Base-by-base conservation (phyloP, 2,888 invertebrate species). In the Listrodromus nycthemerus region DNA sequence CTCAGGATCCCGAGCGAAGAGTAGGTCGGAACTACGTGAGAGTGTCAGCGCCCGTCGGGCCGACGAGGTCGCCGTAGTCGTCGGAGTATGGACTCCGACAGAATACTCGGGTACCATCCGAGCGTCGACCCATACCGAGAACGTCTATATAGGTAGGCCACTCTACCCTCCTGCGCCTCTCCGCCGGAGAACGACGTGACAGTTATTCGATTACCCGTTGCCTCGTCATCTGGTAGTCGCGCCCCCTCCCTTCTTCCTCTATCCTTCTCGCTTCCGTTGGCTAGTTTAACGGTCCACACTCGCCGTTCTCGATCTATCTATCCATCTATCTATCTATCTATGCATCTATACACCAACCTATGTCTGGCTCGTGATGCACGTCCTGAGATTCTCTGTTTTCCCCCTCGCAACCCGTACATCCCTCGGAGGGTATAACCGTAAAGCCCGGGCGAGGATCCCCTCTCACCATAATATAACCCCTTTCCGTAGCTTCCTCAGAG, bases 151-250 rank as follows among this genome's bases (percentile, higher is more conserved):
- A 41, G 63, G 63, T 69, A 55, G 67, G 50, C 83, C 55, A 81
- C 84, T 83, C 66, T 30, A 41, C 24, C n/a, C 10, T 21, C 24
- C 55, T 13, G 1, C 24, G 8, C 21, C 24, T 5, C 24, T n/a
- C 6, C 13, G 1, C 41, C 66, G 65, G 33, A 48, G 78, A 86
- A 80, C 84, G 85, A 78, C 83, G 83, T 87, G 84, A 86, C 88
- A 86, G 86, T 89, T 89, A 89, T 89, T 89, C 87, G 88, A 89
- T 89, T 89, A 88, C 87, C 80, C 81, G 69, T 10, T 80, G 86
- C 87, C 85, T 86, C 89, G 88, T 88, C 87, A 87, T 88, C 89
- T 86, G 87, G 87, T 81, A 79, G 80, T 84, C 83, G 85, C 85
- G 82, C 80, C 24, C 24, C 45, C 71, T 82, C 82, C 79, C 85